Evolutionary conservation across 2,888 invertebrate species (phyloP).

Genomic region (Hedya salicella): DNA sequence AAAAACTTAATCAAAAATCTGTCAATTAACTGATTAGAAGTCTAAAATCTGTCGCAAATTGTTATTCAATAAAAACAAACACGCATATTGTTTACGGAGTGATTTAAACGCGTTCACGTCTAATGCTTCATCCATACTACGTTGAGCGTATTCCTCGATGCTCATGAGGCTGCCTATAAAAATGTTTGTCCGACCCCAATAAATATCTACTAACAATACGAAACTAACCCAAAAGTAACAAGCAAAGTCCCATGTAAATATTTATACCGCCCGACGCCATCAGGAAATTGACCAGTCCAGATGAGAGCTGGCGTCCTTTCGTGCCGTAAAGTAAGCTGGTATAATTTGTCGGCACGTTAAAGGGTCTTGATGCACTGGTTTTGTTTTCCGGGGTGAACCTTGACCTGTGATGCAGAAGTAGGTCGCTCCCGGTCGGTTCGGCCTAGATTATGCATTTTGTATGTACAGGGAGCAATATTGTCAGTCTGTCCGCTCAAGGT

Average conservation of each 20-base stretch:
- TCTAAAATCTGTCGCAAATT: too few species aligned
- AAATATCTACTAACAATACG: constrained; percentile 8
- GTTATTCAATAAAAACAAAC: too few species aligned
- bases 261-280: constrained; percentile 21
- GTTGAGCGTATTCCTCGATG: neutral
- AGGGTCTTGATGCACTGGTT: constrained; percentile 33
- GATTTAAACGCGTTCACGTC: neutral
- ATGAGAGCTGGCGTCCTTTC: constrained; percentile 22
- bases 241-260: constrained; percentile 31
- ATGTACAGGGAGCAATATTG: constrained; percentile 29
- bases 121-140: neutral
- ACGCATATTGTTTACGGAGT: too few species aligned
- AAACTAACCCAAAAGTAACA: constrained; percentile 23
- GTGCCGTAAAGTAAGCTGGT: constrained; percentile 1
- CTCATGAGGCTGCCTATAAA: neutral
- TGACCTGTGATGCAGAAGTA: constrained; percentile 36
- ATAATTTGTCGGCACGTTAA: constrained; percentile 2
- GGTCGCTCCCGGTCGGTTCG: constrained; percentile 26
- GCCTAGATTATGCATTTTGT: constrained; percentile 37
- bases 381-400: constrained; percentile 14
- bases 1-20: too few species aligned
- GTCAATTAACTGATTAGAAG: too few species aligned
- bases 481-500: constrained; percentile 5
- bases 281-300: constrained; percentile 11
- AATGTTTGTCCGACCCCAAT: constrained; percentile 9